Base-by-base conservation (phyloP, 2,113 vertebrate species). In the Colius striatus region DNA sequence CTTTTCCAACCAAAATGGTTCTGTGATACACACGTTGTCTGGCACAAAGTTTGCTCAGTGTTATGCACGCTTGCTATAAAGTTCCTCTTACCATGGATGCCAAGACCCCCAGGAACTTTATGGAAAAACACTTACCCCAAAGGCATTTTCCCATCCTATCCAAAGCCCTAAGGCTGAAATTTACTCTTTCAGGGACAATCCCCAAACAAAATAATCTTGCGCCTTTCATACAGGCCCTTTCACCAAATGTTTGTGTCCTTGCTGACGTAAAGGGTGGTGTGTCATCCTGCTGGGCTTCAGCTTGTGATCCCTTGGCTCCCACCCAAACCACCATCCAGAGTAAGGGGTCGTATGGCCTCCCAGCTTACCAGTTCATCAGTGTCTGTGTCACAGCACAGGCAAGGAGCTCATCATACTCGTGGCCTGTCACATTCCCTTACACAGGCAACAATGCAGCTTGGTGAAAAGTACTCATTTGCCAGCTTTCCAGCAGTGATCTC, bases 1-100 rank as follows among this genome's bases (percentile, higher is more conserved):
- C 38, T 41, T 41, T 41, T 41, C 38, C 38, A 41, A 41, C 38
- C 38, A 41, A 41, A 41, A 41, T 12, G 12, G 12, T 41, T 41
- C 38, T 41, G 38, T 41, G 38, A 41, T 41, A 41, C 38, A 20
- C 1, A 0, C 1, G 0, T 0, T 17, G 11, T 12, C 61, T 54
- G 47, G 62, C 74, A 79, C 65, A 87, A 53, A 72, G n/a, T 61
- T 62, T 45, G 58, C 77, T 94, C 66, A 41, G 5, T 21, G n/a
- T 4, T 47, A 43, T 0, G 0, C 16, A 10, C 0, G 1, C 53
- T 57, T 72, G 16, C 36, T 61, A 18, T 4, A 41, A 63, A 36
- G 23, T 30, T 57, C 48, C 19, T 61, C 95, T 61, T 53, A 34
- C 62, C 10, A 9, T 3, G n/a, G 36, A 74, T 58, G 51, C 68